A percentile compares a stretch with the other conserved stretches of the same genome.
Evolutionary conservation across 2,797 vertebrate genomes (phyloP).

Genomic region (Moxostoma hubbsi): DNA sequence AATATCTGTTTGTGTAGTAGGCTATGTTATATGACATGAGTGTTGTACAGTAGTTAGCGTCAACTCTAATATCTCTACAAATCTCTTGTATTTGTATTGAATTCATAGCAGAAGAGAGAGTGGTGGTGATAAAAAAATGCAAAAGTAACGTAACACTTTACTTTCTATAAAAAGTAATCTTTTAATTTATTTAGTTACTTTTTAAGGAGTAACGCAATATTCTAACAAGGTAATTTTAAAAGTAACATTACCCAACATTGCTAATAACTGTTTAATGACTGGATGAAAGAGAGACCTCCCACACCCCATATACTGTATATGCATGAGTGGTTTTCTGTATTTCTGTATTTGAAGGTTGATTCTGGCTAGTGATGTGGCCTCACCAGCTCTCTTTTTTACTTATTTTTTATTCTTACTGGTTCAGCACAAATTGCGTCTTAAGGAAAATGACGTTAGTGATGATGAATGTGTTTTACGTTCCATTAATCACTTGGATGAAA

Average conservation of each 20-base stretch:
- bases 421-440: constrained; percentile 72
- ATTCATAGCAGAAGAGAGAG: no score
- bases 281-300: constrained; percentile 49
- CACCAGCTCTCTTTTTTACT: background rate
- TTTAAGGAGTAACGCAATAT: no score
- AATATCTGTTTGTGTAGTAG: no score
- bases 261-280: constrained; percentile 71
- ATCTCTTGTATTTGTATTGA: no score
- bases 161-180: no score
- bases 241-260: background rate
- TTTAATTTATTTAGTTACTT: no score
- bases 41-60: no score
- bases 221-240: no score
- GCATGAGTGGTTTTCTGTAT: background rate
- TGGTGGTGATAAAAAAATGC: no score
- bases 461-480: constrained; percentile 75
- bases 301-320: background rate
- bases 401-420: constrained; percentile 29
- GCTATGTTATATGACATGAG: no score
- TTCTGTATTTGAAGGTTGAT: constrained; percentile 54
- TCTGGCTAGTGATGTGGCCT: constrained; percentile 13
- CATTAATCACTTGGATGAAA: constrained; percentile 72
- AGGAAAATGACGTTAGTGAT: constrained; percentile 73
- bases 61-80: no score
- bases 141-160: no score